Evolutionary conservation across 2,888 invertebrate genomes (phyloP), one percentile per base, ranked within the genome.

Genomic region (Euzetes globulus): DNA sequence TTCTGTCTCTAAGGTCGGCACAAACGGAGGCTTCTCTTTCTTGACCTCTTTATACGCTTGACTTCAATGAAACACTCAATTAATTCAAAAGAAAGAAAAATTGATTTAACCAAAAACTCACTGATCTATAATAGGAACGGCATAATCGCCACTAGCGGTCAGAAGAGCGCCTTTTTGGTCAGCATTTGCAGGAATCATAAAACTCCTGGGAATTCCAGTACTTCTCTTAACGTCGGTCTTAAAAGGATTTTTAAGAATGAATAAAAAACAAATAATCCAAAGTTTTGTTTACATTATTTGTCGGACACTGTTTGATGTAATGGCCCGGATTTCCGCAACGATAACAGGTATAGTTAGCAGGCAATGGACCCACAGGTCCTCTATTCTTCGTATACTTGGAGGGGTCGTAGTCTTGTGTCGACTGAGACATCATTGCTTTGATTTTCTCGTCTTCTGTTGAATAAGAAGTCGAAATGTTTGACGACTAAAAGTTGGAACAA

Each of bases 391-490:
- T 58, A 88, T 87, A 98, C 94, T 94, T 94, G 84, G 94, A 91
- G 77, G 95, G 94, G 84, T 96, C 94, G 86, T 97, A 99, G 82
- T 96, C 96, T 82, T 91, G 90, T 45, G 96, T 95, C 41, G 97
- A 95, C 83, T 97, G 96, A 78, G 91, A 88, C 88, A 97, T 96
- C 93, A 98, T 96, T 77, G 94, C 94, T 83, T 90, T 90, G 80
- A 99, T 95, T 85, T 97, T 97, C 82, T 99, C 97, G 82, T 94
- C 94, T 85, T 99, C 99, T 72, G 93, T 91, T 77, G 92, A 92
- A 85, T 94, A 92, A 85, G 94, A 88, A 83, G 89, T 90, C 60
- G 91, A 89, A 79, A 96, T 85, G 85, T 95, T 94, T 73, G 92
- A 89, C 78, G 89, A 86, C 87, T 80, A 78, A 45, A 77, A 37